These are phyloP conservation scores for Takifugu ocellatus DNA, from an alignment of 2,797 vertebrate genomes.

Conservation along the genomic window DNA sequence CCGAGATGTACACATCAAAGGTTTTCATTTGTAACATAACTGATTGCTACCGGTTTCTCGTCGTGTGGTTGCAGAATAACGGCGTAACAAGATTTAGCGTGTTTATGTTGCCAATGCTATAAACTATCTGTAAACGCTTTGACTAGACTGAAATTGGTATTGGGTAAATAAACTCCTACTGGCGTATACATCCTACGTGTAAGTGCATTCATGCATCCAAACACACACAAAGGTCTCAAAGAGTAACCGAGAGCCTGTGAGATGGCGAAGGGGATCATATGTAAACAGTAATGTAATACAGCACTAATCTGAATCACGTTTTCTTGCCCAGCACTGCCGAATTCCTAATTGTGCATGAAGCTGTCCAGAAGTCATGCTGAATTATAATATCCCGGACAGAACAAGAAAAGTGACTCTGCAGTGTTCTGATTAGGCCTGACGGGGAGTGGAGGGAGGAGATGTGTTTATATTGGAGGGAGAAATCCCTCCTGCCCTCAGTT, in stretches of 20 bases:
- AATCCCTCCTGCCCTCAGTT: slow-evolving; percentile 47
- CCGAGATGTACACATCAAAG: slow-evolving; percentile 64
- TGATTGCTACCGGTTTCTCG: slow-evolving; percentile 55
- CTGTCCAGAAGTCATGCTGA: slow-evolving; percentile 73
- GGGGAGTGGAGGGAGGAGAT: slow-evolving; percentile 45
- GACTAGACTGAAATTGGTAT: slow-evolving; percentile 12
- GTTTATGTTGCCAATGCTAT: slow-evolving; percentile 30
- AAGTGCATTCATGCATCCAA: slow-evolving; percentile 29
- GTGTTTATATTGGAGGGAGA: slow-evolving; percentile 69
- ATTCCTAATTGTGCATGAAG: slow-evolving; percentile 75
- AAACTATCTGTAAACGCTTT: slow-evolving; percentile 16
- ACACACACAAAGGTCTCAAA: slow-evolving; percentile 33
- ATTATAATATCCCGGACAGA: slow-evolving; percentile 64
- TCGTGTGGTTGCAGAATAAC: slow-evolving; percentile 32
- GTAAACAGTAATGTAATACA: slow-evolving; percentile 73
- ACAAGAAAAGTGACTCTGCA: slow-evolving; percentile 63
- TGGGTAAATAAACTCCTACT: slow-evolving; percentile 26
- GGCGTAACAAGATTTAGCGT: slow-evolving; percentile 11
- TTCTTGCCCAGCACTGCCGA: slow-evolving; percentile 65
- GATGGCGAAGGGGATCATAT: slow-evolving; percentile 58
- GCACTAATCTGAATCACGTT: slow-evolving; percentile 74
- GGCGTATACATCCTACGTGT: slow-evolving; percentile 20
- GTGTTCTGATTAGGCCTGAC: slow-evolving; percentile 64
- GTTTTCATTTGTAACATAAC: slow-evolving; percentile 47
- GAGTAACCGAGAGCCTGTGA: slow-evolving; percentile 49